These are phyloP conservation scores for Chloroceryle inda DNA, from an alignment of 2,797 vertebrate genomes.

Conservation along the genomic window DNA sequence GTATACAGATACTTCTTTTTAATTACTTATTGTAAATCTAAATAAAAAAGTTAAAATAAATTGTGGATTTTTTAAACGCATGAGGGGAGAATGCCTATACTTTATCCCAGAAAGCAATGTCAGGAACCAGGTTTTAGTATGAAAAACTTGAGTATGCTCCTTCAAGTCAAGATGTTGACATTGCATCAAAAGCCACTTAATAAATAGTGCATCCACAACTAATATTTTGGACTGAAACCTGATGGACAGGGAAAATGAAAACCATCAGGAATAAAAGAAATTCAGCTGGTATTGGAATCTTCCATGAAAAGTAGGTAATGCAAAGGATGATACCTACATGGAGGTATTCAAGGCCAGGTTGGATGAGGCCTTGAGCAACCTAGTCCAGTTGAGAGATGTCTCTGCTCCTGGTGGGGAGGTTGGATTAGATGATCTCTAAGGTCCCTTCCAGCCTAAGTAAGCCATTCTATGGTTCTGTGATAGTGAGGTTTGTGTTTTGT, in stretches of 20 bases:
- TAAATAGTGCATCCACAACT: background rate
- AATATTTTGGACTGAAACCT: background rate
- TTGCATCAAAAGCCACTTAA: background rate
- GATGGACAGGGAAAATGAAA: background rate
- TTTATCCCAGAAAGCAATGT: background rate
- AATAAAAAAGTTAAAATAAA: background rate
- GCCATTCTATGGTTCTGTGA: too few species aligned
- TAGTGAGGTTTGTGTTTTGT: background rate
- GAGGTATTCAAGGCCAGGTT: too few species aligned
- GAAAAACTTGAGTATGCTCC: background rate
- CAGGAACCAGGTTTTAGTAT: background rate
- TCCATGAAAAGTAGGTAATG: background rate
- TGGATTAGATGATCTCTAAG: too few species aligned
- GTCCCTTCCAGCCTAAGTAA: too few species aligned
- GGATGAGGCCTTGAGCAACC: too few species aligned
- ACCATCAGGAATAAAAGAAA: background rate
- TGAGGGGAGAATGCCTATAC: background rate
- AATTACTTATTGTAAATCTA: background rate
- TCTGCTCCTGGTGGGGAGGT: too few species aligned
- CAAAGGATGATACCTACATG: background rate
- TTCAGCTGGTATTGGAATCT: background rate
- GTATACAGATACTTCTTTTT: background rate
- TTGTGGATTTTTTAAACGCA: background rate
- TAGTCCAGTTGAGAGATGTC: too few species aligned
- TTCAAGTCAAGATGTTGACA: background rate